Conservation (phyloP, 30 jellyfish, hydroid and myxozoan genomes). For the Morbakka virulenta region DNA sequence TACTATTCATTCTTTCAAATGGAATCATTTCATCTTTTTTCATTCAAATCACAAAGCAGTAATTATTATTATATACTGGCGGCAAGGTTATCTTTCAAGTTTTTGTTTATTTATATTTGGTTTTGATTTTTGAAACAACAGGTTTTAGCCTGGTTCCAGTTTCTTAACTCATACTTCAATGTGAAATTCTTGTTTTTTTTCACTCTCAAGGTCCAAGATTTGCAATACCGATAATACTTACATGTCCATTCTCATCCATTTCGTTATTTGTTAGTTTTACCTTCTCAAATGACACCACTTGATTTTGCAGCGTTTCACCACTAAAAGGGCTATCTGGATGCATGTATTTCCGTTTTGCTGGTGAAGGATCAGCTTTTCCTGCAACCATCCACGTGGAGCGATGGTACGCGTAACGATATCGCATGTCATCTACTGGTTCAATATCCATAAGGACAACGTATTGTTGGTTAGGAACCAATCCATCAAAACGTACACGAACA, state of each 20-base stretch:
- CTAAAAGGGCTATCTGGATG: conserved; percentile 75
- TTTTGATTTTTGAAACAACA: too few species aligned
- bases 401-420: conserved; percentile 71
- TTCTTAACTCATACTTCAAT: too few species aligned
- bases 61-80: too few species aligned
- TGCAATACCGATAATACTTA: too few species aligned
- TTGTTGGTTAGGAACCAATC: conserved; percentile 42
- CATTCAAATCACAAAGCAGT: too few species aligned
- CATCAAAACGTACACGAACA: conserved; percentile 61
- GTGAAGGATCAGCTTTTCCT: conserved; percentile 77
- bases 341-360: conserved; percentile 48
- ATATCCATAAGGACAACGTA: conserved; percentile 54
- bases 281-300: conserved; percentile 72
- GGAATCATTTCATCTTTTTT: too few species aligned
- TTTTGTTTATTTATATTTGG: too few species aligned
- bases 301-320: conserved; percentile 61
- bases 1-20: too few species aligned
- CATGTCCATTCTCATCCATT: conserved; percentile 66
- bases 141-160: too few species aligned
- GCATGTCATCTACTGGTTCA: conserved; percentile 80
- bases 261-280: conserved; percentile 69
- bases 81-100: too few species aligned
- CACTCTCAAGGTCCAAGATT: too few species aligned
- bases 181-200: too few species aligned
- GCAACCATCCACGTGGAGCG: conserved; percentile 80